Evolutionary conservation across 1,140 invertebrate genomes (phyloP), one percentile per base, ranked within the genome.

Genomic region (Lepidurus packardi): DNA sequence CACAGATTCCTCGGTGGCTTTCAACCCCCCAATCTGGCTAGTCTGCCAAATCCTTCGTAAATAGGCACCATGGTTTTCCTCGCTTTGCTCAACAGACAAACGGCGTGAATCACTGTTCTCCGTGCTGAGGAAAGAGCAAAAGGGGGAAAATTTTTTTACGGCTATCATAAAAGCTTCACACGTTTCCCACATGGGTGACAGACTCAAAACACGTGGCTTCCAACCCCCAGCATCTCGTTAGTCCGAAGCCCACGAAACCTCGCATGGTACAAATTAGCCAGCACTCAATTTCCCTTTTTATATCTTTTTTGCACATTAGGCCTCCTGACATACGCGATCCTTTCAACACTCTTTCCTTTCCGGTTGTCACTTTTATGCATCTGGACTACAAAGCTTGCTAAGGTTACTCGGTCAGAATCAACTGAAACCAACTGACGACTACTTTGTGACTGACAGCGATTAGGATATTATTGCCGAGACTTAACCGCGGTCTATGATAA

Each of bases 101-200:
- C 53, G 9, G 53, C 53, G 53, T 65, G 53, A 65, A 65, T 65
- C 53, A 65, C 53, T 65, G 21, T 16, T 13, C 16, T 21, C 53
- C 53, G 16, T 65, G 21, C 21, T 5, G 53, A 9, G 6, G 53
- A 65, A 65, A 65, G 53, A 65, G 21, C 7, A 65, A 21, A 65
- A n/a, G 21, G 21, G 16, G 21, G 16, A 21, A 65, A 1, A 34
- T 21, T 21, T 65, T 65, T 65, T 65, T 65, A 65, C 53, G 21
- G 16, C 53, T 65, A 65, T 65, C 53, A 65, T 65, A 65, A 65
- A 65, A 65, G 53, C 53, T 9, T 65, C 53, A 65, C 53, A 65
- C 53, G 53, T 65, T 65, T 16, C 53, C 8, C 53, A 65, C 13
- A 65, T 65, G 16, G 53, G 53, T 65, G 53, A 65, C 53, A 65